Evolutionary conservation across 2,888 invertebrate species (phyloP), one percentile per base, ranked within the genome.

Genomic region (Eutolmus rufibarbis): DNA sequence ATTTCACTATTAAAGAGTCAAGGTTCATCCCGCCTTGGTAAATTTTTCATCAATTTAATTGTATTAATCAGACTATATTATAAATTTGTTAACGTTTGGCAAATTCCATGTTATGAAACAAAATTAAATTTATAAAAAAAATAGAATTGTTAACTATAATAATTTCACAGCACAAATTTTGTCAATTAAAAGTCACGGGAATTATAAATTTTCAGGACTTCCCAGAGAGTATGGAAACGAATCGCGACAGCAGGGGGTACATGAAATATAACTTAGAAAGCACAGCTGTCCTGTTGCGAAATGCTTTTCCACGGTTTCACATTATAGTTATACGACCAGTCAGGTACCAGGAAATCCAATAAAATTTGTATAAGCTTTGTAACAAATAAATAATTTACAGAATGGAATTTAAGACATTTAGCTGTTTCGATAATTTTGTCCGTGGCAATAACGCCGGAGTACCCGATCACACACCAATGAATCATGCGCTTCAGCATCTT

Each of bases 341-440:
- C 86, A 95, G 96, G 96, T 96, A 92, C 91, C 28, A 23, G 74
- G 57, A 31, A 74, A 12, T 16, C 4, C 2, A 12, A 40, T 40
- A 19, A 40, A 5, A 37, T n/a, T 19, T 2, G 74, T 16, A 16
- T 14, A 46, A 40, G 2, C 16, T 16, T 46, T 82, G 28, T 78
- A 78, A 40, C 16, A 37, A 56, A 16, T 74, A 19, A 74, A 51
- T 16, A 66, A 87, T 43, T 90, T 92, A 89, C 91, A 96, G 96
- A 92, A 96, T 97, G 95, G 95, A 96, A 91, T 95, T 95, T 90
- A 95, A 96, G 91, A 97, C 96, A 87, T 97, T 97, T 92, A 97
- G 96, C 91, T 97, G 97, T 91, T 98, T 95, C 91, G 96, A 96
- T 92, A 98, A 98, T 93, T 98, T 98, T 93, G 97, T 98, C 86